phyloP scores from a whole-genome alignment of 2,888 invertebrate species.

The Morpho helenor region DNA sequence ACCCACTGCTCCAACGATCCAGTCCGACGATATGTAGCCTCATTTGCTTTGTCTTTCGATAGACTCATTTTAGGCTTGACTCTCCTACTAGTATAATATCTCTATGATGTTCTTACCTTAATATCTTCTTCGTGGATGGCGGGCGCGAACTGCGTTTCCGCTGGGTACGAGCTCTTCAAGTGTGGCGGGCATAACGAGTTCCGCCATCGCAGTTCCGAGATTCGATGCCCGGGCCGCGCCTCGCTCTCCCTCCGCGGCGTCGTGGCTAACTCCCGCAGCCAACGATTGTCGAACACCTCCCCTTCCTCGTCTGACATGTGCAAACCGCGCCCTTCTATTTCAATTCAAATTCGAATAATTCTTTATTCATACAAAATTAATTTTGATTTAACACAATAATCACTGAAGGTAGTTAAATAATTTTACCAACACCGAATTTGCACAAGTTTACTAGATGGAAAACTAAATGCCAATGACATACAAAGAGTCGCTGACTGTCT shows the following conservation, averaged over 20 bases:
- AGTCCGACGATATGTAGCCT: no score
- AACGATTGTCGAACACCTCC: conserved; percentile 90
- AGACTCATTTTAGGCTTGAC: no score
- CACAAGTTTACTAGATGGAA: no score
- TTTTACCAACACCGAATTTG: no score
- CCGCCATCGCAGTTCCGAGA: conserved; percentile 87
- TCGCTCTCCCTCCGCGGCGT: conserved; percentile 36
- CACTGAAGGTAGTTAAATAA: no score
- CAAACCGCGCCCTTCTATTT: conserved; percentile 66
- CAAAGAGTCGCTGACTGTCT: no score
- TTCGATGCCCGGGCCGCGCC: conserved; percentile 40
- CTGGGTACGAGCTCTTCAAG: conserved; percentile 90
- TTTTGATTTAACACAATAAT: no score
- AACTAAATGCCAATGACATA: no score
- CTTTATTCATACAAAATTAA: no score
- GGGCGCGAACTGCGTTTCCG: conserved; percentile 85
- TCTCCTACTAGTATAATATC: no score
- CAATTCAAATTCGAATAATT: not conserved
- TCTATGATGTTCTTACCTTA: conserved; percentile 41
- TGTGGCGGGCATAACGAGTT: conserved; percentile 93
- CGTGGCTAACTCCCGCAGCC: conserved; percentile 82
- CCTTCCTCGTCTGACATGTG: conserved; percentile 92
- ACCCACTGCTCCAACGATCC: no score
- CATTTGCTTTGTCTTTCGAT: no score
- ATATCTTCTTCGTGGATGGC: conserved; percentile 70